A percentile compares a stretch with the other conserved stretches of the same genome.
Evolutionary conservation across 2,888 invertebrate genomes (phyloP).

Genomic region (Ochropleura leucogaster): DNA sequence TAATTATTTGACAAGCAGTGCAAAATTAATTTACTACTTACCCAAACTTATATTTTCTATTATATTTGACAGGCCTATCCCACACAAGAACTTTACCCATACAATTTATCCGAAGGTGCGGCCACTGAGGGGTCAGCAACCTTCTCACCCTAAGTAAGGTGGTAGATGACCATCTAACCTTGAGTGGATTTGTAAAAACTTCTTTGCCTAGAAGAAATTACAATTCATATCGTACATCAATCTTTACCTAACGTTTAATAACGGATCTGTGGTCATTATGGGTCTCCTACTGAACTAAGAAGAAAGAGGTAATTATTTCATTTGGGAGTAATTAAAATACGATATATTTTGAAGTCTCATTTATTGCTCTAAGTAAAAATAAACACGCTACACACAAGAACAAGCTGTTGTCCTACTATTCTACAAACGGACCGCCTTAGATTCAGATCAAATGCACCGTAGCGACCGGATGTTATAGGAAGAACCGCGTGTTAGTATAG

Average conservation of each 20-base stretch:
- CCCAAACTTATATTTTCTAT: background rate
- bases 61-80: background rate
- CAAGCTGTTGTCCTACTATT: constrained; percentile 55
- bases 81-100: background rate
- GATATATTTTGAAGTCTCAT: constrained; percentile 29
- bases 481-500: constrained; percentile 20
- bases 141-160: background rate
- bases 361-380: constrained; percentile 58
- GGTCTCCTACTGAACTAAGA: background rate
- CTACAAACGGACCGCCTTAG: constrained; percentile 58
- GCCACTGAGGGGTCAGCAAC: background rate
- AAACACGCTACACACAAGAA: constrained; percentile 42
- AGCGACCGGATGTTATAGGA: constrained; percentile 25
- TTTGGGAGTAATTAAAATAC: constrained; percentile 48
- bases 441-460: constrained; percentile 62
- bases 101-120: background rate
- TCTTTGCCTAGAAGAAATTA: constrained; percentile 12
- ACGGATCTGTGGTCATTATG: background rate
- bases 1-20: background rate
- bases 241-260: background rate
- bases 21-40: background rate
- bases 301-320: background rate
- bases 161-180: background rate
- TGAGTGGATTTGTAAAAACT: background rate
- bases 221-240: constrained; percentile 6